Evolutionary conservation across 2,797 vertebrate genomes (phyloP).

Genomic region (Brachymystax lenok): DNA sequence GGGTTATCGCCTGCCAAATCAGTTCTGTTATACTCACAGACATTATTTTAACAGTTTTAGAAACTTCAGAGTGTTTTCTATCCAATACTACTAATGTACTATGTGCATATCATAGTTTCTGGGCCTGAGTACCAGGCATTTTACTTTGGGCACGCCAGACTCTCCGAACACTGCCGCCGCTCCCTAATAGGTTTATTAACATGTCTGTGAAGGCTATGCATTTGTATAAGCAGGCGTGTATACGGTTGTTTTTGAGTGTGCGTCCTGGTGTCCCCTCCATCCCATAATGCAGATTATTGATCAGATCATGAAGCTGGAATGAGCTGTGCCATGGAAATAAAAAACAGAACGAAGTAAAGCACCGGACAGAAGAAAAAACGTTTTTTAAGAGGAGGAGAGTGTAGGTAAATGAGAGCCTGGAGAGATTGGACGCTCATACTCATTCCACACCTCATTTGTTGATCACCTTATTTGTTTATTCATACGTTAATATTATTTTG

Average conservation of each 20-base stretch:
- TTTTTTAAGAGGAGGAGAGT: slow-evolving; percentile 25
- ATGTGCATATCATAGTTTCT: no score
- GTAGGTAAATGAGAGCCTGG: slow-evolving; percentile 50
- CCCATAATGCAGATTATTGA: slow-evolving; percentile 59
- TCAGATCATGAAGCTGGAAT: slow-evolving; percentile 60
- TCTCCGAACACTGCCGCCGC: no score
- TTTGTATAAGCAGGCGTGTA: no score
- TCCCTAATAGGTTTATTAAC: no score
- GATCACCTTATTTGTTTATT: slow-evolving; percentile 57
- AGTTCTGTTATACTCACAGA: no score
- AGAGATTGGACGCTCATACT: slow-evolving; percentile 44
- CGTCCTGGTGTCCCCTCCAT: not conserved
- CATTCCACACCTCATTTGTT: slow-evolving; percentile 29
- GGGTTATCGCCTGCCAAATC: no score
- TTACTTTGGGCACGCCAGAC: no score
- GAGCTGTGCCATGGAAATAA: slow-evolving; percentile 63
- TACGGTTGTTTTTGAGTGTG: not conserved
- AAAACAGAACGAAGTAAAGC: slow-evolving; percentile 27
- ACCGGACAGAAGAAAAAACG: not conserved
- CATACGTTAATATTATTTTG: slow-evolving; percentile 40
- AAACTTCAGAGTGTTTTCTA: no score
- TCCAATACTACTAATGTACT: no score
- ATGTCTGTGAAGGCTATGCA: no score
- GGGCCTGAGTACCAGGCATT: no score
- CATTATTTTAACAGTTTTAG: no score